A percentile compares a stretch with the other conserved stretches of the same genome.
Conservation (phyloP, 2,888 invertebrate species). For the Helobdella robusta region DNA sequence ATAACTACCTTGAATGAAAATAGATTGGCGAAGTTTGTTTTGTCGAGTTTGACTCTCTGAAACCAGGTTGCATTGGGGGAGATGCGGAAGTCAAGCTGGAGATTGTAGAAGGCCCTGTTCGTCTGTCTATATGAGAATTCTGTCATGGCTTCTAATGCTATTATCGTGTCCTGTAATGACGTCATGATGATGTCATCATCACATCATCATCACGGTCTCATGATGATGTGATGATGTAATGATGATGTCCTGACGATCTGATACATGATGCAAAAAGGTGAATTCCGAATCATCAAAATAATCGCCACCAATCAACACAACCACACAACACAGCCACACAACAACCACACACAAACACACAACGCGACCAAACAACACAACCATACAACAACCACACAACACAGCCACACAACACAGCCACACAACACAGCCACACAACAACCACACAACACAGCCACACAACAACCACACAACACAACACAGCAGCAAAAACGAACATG, state of each 20-base stretch:
- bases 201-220: too few species aligned
- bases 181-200: neutral
- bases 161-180: constrained; percentile 64
- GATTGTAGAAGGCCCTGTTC: constrained; percentile 44
- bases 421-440: too few species aligned
- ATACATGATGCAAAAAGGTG: too few species aligned
- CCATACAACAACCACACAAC: too few species aligned
- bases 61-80: constrained; percentile 43
- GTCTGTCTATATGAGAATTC: constrained; percentile 43
- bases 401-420: too few species aligned
- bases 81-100: constrained; percentile 47
- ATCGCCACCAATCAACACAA: too few species aligned
- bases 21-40: constrained; percentile 43
- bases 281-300: too few species aligned
- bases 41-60: constrained; percentile 38
- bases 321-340: too few species aligned
- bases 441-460: neutral
- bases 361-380: too few species aligned
- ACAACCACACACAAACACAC: too few species aligned
- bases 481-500: constrained; percentile 37
- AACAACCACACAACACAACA: neutral
- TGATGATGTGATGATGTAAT: too few species aligned
- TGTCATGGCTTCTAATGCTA: constrained; percentile 77
- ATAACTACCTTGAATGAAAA: constrained; percentile 34
- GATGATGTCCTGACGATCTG: too few species aligned